Conservation (phyloP, 1,140 invertebrate genomes). For the Scaptomyza hsui region DNA sequence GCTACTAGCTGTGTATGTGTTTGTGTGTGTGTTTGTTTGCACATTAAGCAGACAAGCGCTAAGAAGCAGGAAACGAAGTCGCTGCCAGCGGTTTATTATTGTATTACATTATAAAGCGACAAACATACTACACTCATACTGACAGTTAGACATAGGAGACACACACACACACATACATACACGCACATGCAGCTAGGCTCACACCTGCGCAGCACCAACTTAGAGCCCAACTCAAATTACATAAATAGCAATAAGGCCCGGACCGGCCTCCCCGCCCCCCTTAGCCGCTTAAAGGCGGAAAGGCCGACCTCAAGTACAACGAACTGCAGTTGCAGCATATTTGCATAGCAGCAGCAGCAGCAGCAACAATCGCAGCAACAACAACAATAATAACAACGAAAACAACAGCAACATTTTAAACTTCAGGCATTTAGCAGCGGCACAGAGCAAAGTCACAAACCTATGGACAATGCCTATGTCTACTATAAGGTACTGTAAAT, state of each 20-base stretch:
- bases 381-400: slow-evolving; percentile 16
- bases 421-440: slow-evolving; percentile 51
- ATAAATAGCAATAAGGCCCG: slow-evolving; percentile 67
- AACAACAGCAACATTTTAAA: slow-evolving; percentile 29
- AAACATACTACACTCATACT: slow-evolving; percentile 11
- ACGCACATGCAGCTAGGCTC: slow-evolving; percentile 17
- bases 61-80: slow-evolving; percentile 71
- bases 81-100: slow-evolving; percentile 71
- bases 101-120: slow-evolving; percentile 53
- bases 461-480: slow-evolving; percentile 84
- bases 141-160: neutral
- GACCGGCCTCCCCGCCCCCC: neutral
- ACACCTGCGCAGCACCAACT: slow-evolving; percentile 60
- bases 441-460: slow-evolving; percentile 63
- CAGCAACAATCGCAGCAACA: slow-evolving; percentile 14
- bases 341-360: slow-evolving; percentile 53
- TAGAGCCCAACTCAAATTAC: slow-evolving; percentile 69
- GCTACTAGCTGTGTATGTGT: slow-evolving; percentile 19
- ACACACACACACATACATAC: neutral
- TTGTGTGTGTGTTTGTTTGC: slow-evolving; percentile 24
- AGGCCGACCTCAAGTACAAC: slow-evolving; percentile 59
- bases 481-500: slow-evolving; percentile 83
- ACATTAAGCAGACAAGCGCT: slow-evolving; percentile 62
- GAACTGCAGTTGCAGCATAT: slow-evolving; percentile 67
- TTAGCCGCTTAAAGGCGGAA: slow-evolving; percentile 12